phyloP scores from a whole-genome alignment of 2,888 invertebrate species.

The Opisthograptis luteolata region DNA sequence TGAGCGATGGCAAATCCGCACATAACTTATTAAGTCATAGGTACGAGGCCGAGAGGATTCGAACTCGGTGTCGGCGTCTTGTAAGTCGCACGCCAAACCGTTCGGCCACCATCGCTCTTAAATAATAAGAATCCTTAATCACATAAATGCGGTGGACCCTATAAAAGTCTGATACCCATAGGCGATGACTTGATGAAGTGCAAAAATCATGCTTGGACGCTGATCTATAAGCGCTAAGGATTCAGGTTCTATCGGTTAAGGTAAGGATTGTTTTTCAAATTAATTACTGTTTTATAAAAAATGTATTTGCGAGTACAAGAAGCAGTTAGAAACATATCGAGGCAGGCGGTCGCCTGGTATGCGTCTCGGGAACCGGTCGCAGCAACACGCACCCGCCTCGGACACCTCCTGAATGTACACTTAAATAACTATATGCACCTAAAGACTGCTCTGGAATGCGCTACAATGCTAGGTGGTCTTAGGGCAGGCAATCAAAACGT shows the following conservation, averaged over 20 bases:
- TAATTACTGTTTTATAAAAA: neutral
- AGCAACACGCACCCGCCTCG: conserved; percentile 28
- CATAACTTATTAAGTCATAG: too few species aligned
- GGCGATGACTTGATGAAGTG: too few species aligned
- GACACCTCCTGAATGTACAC: conserved; percentile 32
- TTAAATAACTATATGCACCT: conserved; percentile 24
- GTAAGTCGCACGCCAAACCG: too few species aligned
- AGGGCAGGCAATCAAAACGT: neutral
- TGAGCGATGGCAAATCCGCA: too few species aligned
- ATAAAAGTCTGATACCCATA: too few species aligned
- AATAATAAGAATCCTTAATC: too few species aligned
- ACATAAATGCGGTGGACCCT: too few species aligned
- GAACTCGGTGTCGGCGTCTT: too few species aligned
- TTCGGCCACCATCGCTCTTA: too few species aligned
- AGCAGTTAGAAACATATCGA: conserved; percentile 26
- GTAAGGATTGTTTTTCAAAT: conserved; percentile 3
- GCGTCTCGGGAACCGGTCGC: conserved; percentile 53
- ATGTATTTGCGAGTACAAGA: conserved; percentile 12
- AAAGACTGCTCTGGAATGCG: conserved; percentile 12
- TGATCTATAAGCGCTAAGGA: too few species aligned
- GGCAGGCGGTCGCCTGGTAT: conserved; percentile 43
- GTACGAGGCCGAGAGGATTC: too few species aligned
- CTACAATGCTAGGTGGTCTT: neutral
- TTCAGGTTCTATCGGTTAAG: neutral
- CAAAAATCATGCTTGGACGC: too few species aligned